Percentiles rank a stretch among this genome's conserved stretches.
phyloP scores from a whole-genome alignment of 2,113 vertebrate genomes.

The Thomomys bottae region DNA sequence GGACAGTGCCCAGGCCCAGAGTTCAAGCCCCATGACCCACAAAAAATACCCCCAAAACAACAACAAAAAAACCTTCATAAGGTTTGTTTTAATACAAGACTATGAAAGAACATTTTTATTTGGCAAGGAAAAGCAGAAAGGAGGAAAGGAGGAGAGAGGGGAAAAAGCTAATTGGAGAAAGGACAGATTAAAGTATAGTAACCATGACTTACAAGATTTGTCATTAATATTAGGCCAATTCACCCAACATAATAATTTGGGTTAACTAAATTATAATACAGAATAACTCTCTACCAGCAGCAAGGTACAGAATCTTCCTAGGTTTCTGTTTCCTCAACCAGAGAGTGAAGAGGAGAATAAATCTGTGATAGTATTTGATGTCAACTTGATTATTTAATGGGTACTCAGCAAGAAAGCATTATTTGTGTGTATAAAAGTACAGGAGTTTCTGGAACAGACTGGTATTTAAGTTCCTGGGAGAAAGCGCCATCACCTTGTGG shows the following conservation, averaged over 20 bases:
- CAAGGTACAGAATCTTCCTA: not conserved
- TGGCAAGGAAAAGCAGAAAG: not conserved
- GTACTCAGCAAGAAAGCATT: not conserved
- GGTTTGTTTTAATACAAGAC: not conserved
- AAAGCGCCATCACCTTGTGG: not conserved
- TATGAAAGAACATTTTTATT: not conserved
- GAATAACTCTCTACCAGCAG: not conserved
- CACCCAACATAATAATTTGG: not conserved
- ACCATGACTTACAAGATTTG: slow-evolving; percentile 1
- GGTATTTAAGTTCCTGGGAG: not conserved
- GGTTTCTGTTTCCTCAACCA: slow-evolving; percentile 10
- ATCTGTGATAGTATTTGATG: not conserved
- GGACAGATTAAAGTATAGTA: not conserved
- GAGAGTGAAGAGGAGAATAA: not conserved
- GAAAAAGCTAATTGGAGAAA: not conserved
- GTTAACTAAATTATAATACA: slow-evolving; percentile 22
- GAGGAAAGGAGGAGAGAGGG: not conserved
- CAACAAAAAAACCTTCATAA: not conserved
- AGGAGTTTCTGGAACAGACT: not conserved
- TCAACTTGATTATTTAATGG: not conserved
- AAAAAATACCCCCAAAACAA: too few species aligned
- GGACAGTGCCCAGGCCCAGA: too few species aligned
- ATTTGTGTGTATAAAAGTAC: not conserved
- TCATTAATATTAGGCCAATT: not conserved
- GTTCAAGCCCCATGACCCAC: too few species aligned